Evolutionary conservation across 2,113 vertebrate genomes (phyloP).

Genomic region (Alethe castanea): DNA sequence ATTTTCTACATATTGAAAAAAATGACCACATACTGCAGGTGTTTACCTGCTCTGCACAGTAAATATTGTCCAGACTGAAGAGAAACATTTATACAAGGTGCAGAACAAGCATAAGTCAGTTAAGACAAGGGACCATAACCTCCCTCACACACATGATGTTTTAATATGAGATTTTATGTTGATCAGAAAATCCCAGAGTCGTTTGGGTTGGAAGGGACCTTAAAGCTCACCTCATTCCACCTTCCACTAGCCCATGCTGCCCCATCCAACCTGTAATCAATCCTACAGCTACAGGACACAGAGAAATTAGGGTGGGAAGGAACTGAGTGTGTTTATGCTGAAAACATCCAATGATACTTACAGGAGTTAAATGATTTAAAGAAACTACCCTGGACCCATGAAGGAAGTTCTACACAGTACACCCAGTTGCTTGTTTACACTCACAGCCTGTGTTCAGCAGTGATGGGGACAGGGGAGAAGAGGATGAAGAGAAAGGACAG

Average conservation of each 20-base stretch:
- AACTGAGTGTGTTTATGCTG: background rate
- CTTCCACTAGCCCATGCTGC: background rate
- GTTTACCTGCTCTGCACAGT: background rate
- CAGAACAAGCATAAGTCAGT: background rate
- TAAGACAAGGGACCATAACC: background rate
- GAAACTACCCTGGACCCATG: background rate
- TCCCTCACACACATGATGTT: fast-evolving
- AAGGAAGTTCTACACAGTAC: background rate
- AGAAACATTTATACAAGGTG: background rate
- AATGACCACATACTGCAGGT: background rate
- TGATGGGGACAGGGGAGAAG: background rate
- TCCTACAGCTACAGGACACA: background rate
- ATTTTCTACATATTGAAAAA: background rate
- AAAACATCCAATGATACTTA: background rate
- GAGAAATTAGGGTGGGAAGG: background rate
- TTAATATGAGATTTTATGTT: background rate
- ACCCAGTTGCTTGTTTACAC: background rate
- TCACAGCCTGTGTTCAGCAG: background rate
- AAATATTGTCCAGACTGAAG: background rate
- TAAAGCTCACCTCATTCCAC: background rate
- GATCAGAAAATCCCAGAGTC: background rate
- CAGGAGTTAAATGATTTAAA: background rate
- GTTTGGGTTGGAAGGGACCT: background rate
- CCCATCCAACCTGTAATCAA: background rate
- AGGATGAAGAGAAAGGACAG: background rate